phyloP scores from a whole-genome alignment of 2,797 vertebrate genomes.

The Lates japonicus region DNA sequence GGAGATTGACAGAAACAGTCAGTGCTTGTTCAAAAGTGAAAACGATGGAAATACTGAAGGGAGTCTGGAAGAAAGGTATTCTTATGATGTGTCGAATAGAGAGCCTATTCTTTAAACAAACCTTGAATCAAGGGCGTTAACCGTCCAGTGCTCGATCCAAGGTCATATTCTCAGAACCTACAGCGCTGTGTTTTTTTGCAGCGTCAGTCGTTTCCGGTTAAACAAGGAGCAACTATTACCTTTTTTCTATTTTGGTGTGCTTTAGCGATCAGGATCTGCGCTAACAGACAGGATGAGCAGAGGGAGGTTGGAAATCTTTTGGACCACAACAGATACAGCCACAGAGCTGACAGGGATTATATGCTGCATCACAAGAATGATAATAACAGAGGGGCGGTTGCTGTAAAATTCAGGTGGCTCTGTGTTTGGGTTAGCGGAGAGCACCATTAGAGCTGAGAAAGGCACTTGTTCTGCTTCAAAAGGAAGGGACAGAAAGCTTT shows the following conservation, averaged over 20 bases:
- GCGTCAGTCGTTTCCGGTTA: slow-evolving; percentile 7
- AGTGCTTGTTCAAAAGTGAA: background rate
- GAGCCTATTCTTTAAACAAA: slow-evolving; percentile 22
- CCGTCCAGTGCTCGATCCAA: background rate
- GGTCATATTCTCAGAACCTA: slow-evolving; percentile 23
- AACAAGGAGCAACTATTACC: slow-evolving; percentile 13
- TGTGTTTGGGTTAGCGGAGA: slow-evolving; percentile 36
- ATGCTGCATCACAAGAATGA: slow-evolving; percentile 65
- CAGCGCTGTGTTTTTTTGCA: slow-evolving; percentile 7
- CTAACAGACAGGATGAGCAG: slow-evolving; percentile 22
- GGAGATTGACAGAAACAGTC: background rate
- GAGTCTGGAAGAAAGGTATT: background rate
- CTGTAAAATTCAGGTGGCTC: slow-evolving; percentile 51
- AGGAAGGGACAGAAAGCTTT: slow-evolving; percentile 5
- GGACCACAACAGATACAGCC: slow-evolving; percentile 37
- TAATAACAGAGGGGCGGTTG: slow-evolving; percentile 60
- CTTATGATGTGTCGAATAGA: slow-evolving; percentile 6
- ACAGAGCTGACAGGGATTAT: slow-evolving; percentile 50
- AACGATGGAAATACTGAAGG: background rate
- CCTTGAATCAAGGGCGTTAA: slow-evolving; percentile 20
- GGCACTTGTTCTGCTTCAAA: slow-evolving; percentile 47
- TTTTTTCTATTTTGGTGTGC: slow-evolving; percentile 24
- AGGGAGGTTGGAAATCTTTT: slow-evolving; percentile 15
- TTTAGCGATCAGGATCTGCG: slow-evolving; percentile 10
- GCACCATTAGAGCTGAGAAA: slow-evolving; percentile 21